Base-by-base conservation (phyloP, 2,797 vertebrate species). In the Benthosema pterotum region DNA sequence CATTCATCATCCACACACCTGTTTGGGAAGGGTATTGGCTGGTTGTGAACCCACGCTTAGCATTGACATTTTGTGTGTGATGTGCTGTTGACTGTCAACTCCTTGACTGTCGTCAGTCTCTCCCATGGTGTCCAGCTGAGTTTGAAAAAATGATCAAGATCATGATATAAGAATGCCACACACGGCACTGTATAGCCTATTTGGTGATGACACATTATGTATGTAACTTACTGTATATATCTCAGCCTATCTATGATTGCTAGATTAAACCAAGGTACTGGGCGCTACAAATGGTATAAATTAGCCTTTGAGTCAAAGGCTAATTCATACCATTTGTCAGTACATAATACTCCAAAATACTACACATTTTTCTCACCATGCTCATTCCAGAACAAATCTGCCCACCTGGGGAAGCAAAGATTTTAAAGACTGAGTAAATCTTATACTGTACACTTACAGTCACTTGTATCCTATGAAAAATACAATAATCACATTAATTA, bases 351-450 rank as follows among this genome's bases (percentile, higher is more conserved):
- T 49, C 8, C 8, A 38, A 38, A 11, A 9, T 8, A 11, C 32
- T 28, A 43, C 6, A 66, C 42, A 48, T 0, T n/a, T 60, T 1
- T 68, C 83, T 87, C 72, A 87, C 86, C 75, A 4, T 50, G 51
- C 4, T 22, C 11, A 57, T 15, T 61, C 45, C 71, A 52, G 58
- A 67, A 9, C 17, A 71, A 0, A 42, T 14, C 12, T 58, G 22
- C 4, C n/a, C n/a, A 12, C 58, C 85, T 87, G 75, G 7, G n/a
- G 52, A 49, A 78, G 11, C 2, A 67, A 57, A 14, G 2, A 74
- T 17, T 78, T 56, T 2, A 69, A 71, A 55, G 43, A 18, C 63
- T 28, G 28, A n/a, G 42, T 46, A 8, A 15, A 2, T 15, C 43
- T 0, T 0, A 46, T 5, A n/a, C n/a, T n/a, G 0, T 3, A 43